Base-by-base conservation (phyloP, 2,113 vertebrate species). In the Oreotrochilus melanogaster region DNA sequence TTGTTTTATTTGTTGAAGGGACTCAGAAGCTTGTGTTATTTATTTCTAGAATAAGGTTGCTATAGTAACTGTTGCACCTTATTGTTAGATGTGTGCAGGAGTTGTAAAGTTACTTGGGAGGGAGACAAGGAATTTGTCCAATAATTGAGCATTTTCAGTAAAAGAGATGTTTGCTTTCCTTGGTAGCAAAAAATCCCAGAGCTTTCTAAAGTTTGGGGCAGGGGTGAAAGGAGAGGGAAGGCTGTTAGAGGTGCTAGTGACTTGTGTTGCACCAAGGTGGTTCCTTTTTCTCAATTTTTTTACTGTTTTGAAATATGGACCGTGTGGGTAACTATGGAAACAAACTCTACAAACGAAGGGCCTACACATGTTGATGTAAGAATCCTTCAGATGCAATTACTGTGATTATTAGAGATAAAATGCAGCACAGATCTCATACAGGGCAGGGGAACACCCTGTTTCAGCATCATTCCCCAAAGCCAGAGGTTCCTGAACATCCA, bases 281-380 rank as follows among this genome's bases (percentile, higher is more conserved):
- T 91, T 97, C 95, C 35, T 95, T 93, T 96, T 81, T 76, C 4
- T 48, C 81, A 95, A 95, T 96, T 97, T 96, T 97, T 97, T 95
- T 82, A 81, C 43, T 12, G 23, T 90, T 97, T 87, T 69, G 95
- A 94, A 94, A 25, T 69, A 35, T 78, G 89, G 90, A 76, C 97
- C 89, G 66, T 80, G 88, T 79, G 91, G 60, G 95, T 98, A 97
- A 76, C 97, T 97, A 98, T 98, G 97, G 98, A 95, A 98, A 98
- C 98, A 67, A 96, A 97, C 86, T 93, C 95, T 66, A 83, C 92
- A 94, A 96, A 97, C 70, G 64, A 88, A 91, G 89, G 78, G 28
- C 90, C 87, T 72, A 47, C 78, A 47, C 81, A 71, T 6, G 3
- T 43, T 9, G 25, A 31, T 35, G 90, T 85, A 89, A 92, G 88